Evolutionary conservation across 2,888 invertebrate species (phyloP), one percentile per base, ranked within the genome.

Genomic region (Agriopis aurantiaria): DNA sequence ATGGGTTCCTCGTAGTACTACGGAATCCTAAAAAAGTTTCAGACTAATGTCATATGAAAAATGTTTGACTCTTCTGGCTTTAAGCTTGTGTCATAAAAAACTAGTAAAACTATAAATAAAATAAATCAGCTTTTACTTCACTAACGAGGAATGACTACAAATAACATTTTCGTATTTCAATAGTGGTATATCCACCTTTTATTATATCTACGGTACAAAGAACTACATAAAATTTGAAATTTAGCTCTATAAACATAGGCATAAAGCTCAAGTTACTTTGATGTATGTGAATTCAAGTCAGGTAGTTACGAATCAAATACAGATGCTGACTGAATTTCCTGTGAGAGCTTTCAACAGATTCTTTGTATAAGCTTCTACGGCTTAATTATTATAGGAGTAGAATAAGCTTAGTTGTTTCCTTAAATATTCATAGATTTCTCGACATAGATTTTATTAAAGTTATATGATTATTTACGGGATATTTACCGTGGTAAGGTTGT

Each of bases 261-360:
- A 40, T 63, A 70, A 40, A 41, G 46, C 51, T 56, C 8, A 53
- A 58, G n/a, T 60, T 68, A 46, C 58, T 40, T 23, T 53, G 10
- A 45, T 23, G 7, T 41, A 10, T 46, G 49, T n/a, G 17, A 45
- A 48, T 66, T 62, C 49, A 62, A 55, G 52, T 41, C 53, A 43
- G 58, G 53, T 51, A 57, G 51, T 61, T 23, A 45, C 17, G 65
- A 66, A 63, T 70, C 53, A 58, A 66, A 55, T 58, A 70, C 57
- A 63, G 46, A 58, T 58, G 53, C 41, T 40, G 49, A 70, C 59
- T 63, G 66, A 70, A 63, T 63, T 70, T 63, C 70, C 63, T 53
- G 52, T 45, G 14, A 57, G 40, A 45, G 65, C 61, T 66, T 62
- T 66, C 62, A 48, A 45, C 62, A 23, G 61, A 56, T 57, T 59